Evolutionary conservation across 1,140 invertebrate species (phyloP).

Genomic region (Rhagoletis pomonella): DNA sequence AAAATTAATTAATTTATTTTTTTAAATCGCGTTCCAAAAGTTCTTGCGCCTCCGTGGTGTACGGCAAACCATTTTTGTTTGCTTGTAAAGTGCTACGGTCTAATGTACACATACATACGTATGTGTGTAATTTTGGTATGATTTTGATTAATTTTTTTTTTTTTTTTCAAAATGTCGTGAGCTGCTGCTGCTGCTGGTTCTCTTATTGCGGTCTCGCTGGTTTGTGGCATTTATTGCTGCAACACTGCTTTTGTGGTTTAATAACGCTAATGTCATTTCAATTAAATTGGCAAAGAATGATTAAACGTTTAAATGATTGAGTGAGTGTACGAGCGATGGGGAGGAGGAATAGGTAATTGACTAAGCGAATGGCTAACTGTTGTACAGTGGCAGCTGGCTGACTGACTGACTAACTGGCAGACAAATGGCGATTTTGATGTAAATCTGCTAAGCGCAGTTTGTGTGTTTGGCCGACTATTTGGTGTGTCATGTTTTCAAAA

Average conservation of each 20-base stretch:
- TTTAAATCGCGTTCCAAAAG: too few relatives aligned
- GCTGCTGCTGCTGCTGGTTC: neutral
- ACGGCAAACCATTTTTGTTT: too few relatives aligned
- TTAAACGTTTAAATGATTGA: conserved; percentile 15
- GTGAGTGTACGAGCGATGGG: neutral
- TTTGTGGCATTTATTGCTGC: conserved; percentile 16
- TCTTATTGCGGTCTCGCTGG: neutral
- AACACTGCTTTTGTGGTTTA: neutral
- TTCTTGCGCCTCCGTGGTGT: too few relatives aligned
- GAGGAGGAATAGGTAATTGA: neutral
- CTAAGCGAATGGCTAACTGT: neutral
- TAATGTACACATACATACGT: neutral
- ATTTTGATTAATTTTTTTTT: neutral
- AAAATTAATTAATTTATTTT: too few relatives aligned
- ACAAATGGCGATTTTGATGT: neutral
- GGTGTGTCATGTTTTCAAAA: too few relatives aligned
- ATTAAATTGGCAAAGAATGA: conserved; percentile 50
- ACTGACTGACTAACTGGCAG: neutral
- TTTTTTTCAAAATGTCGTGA: too few relatives aligned
- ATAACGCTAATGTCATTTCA: conserved; percentile 51
- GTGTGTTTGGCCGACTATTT: neutral
- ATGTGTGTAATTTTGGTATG: neutral
- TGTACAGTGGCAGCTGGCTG: neutral
- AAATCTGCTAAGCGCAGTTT: neutral
- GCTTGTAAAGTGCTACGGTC: too few relatives aligned